A percentile compares a stretch with the other conserved stretches of the same genome.
These are phyloP conservation scores for Anas platyrhynchos DNA, from an alignment of 2,113 vertebrate genomes.

Conservation along the genomic window DNA sequence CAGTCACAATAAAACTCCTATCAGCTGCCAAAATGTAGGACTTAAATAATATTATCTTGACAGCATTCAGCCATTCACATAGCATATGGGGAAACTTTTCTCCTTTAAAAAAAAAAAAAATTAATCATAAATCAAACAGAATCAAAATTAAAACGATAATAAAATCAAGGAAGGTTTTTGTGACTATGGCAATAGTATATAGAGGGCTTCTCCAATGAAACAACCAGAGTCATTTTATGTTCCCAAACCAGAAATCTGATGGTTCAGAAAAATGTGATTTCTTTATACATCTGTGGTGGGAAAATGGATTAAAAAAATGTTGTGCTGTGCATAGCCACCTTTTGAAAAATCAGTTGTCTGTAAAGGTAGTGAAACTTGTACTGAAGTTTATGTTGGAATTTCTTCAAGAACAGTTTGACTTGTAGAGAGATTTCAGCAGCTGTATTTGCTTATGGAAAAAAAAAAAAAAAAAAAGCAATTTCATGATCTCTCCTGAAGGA, in stretches of 20 bases:
- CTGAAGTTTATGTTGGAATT: slow-evolving; percentile 28
- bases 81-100: neutral
- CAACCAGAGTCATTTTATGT: neutral
- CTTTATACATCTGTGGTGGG: neutral
- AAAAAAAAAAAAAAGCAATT: neutral
- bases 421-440: slow-evolving; percentile 34
- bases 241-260: neutral
- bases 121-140: neutral
- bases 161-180: neutral
- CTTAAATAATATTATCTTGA: neutral
- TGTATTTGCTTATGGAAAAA: slow-evolving; percentile 36
- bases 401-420: slow-evolving; percentile 37
- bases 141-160: neutral
- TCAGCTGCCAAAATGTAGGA: neutral
- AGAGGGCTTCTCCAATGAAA: neutral
- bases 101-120: neutral
- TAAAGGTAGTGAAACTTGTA: neutral
- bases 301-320: neutral
- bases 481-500: neutral
- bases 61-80: neutral
- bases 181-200: neutral
- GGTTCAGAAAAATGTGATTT: neutral
- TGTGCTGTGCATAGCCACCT: neutral
- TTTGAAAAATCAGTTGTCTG: neutral
- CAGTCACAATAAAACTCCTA: neutral